phyloP scores from a whole-genome alignment of 2,113 vertebrate genomes.

The Tichodroma muraria region DNA sequence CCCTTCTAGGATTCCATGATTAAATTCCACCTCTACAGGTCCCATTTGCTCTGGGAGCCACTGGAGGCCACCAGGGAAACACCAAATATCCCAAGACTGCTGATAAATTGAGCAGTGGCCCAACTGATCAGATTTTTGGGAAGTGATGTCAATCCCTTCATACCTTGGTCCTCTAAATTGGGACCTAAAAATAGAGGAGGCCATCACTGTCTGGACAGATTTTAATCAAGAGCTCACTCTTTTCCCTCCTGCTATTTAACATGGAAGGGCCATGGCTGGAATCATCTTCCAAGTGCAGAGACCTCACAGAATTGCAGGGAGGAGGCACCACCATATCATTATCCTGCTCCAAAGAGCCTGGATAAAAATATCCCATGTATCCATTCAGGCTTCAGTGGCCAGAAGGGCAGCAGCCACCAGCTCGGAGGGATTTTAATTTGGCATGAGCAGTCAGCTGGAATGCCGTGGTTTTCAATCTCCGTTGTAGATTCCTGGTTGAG shows the following conservation, averaged over 20 bases:
- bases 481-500: not conserved
- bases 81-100: not conserved
- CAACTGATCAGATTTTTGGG: not conserved
- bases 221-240: conserved; percentile 42
- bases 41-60: not conserved
- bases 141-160: not conserved
- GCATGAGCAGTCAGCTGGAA: not conserved
- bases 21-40: not conserved
- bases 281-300: not conserved
- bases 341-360: not conserved
- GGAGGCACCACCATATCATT: not conserved
- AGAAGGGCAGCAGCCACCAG: not conserved
- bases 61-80: not conserved
- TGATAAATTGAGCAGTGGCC: not conserved
- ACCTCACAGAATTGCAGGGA: conserved; percentile 35
- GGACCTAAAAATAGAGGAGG: not conserved
- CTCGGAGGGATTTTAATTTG: not conserved
- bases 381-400: not conserved
- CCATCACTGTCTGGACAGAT: not conserved
- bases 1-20: not conserved
- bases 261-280: not conserved
- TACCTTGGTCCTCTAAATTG: not conserved
- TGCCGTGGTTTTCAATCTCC: not conserved
- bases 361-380: not conserved
- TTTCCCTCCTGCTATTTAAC: not conserved